phyloP scores from a whole-genome alignment of 2,113 vertebrate genomes.

The Channa argus region DNA sequence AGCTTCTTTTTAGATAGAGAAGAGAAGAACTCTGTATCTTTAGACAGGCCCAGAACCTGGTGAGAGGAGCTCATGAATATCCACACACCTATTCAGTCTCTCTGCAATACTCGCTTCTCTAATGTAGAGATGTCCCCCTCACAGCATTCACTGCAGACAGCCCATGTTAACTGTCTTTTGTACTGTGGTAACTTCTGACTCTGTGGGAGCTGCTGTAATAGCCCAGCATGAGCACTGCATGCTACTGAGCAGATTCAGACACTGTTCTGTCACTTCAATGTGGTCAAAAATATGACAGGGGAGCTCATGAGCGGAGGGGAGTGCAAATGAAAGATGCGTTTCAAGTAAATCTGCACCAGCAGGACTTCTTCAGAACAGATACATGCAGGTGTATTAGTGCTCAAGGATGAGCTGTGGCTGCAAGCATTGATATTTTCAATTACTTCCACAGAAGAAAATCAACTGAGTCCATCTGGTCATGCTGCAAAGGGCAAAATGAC shows the following conservation, averaged over 20 bases:
- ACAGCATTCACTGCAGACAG: constrained; percentile 33
- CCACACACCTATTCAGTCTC: constrained; percentile 34
- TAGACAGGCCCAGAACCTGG: constrained; percentile 20
- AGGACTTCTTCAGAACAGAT: constrained; percentile 17
- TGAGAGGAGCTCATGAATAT: constrained; percentile 53
- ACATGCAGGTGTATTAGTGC: constrained; percentile 27
- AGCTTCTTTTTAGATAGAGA: constrained; percentile 42
- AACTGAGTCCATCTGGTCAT: constrained; percentile 18
- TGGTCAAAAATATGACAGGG: constrained; percentile 51
- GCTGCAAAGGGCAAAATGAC: constrained; percentile 17
- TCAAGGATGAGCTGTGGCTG: constrained; percentile 20
- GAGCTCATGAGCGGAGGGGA: constrained; percentile 49
- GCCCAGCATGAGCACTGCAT: constrained; percentile 65
- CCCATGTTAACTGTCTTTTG: constrained; percentile 43
- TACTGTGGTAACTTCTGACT: constrained; percentile 58
- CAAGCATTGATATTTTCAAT: constrained; percentile 15
- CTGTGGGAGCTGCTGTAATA: constrained; percentile 68
- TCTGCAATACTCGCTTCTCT: constrained; percentile 34
- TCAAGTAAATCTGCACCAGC: constrained; percentile 50
- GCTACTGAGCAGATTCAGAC: constrained; percentile 59
- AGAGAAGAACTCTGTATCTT: constrained; percentile 27
- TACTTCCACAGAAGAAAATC: constrained; percentile 15
- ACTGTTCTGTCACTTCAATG: constrained; percentile 67
- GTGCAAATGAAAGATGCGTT: constrained; percentile 59
- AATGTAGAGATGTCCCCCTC: constrained; percentile 41